Evolutionary conservation across 2,888 invertebrate species (phyloP).

Genomic region (Cordilura impudica): DNA sequence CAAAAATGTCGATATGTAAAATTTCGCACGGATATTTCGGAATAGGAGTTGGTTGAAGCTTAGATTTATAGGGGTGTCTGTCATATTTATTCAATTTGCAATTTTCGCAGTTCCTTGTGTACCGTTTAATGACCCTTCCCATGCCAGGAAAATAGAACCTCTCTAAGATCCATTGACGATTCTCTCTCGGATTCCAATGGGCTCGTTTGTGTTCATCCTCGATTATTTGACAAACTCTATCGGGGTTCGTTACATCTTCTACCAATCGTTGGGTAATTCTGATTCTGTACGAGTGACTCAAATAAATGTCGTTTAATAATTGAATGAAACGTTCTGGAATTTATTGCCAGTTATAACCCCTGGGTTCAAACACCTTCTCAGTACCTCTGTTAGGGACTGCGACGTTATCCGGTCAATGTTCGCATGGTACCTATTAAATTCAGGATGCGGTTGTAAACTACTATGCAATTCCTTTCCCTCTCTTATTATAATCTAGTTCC

Average conservation of each 20-base stretch:
- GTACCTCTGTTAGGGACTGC: no score
- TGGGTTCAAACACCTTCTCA: no score
- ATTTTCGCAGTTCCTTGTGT: neutral
- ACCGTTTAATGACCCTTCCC: neutral
- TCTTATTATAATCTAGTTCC: slow-evolving; percentile 20
- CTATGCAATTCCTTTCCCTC: no score
- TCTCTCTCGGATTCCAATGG: neutral
- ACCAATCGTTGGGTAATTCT: neutral
- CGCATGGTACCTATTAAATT: no score
- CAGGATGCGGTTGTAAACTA: no score
- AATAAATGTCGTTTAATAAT: neutral
- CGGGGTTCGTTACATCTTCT: neutral
- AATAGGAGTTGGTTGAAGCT: neutral
- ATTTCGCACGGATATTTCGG: neutral
- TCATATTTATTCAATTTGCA: neutral
- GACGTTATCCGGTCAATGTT: no score
- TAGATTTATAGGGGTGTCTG: neutral
- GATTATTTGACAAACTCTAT: neutral
- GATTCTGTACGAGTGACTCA: no score
- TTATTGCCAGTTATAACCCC: no score
- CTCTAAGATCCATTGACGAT: neutral
- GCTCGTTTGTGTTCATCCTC: no score
- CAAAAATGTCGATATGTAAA: neutral
- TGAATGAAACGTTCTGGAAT: neutral
- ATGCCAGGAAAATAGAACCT: neutral